These are phyloP conservation scores for Mirza zaza DNA, from an alignment of 2,113 vertebrate species.

Conservation along the genomic window DNA sequence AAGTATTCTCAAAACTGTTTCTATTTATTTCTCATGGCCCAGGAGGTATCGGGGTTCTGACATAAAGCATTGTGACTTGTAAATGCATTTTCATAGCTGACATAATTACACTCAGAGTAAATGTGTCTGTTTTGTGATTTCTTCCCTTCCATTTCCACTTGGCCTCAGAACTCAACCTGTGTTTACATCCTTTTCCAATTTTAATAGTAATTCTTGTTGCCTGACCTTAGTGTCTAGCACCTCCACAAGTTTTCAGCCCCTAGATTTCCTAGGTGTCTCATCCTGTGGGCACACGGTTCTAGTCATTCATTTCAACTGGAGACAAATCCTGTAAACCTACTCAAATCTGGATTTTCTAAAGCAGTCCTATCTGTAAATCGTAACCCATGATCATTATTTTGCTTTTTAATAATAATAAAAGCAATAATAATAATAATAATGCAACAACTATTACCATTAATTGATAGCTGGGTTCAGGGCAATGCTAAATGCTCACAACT, in stretches of 20 bases:
- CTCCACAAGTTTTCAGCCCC: not conserved
- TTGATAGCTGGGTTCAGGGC: not conserved
- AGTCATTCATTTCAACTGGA: not conserved
- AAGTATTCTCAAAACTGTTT: conserved; percentile 49
- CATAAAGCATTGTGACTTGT: not conserved
- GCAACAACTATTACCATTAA: not conserved
- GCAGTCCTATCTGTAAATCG: not conserved
- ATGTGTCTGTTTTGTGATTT: conserved; percentile 32
- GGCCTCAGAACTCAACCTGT: not conserved
- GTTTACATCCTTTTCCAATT: not conserved
- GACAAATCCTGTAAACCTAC: not conserved
- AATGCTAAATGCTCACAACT: not conserved
- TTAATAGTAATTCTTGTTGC: not conserved
- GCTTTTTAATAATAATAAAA: not conserved
- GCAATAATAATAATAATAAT: not conserved
- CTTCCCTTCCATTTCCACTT: not conserved
- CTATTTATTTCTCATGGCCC: conserved; percentile 39
- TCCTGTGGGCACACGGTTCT: not conserved
- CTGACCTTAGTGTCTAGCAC: not conserved
- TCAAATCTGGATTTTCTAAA: not conserved
- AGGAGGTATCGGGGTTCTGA: not conserved
- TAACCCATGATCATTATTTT: not conserved
- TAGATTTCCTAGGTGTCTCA: not conserved
- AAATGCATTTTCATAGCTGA: conserved; percentile 36
- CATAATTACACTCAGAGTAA: not conserved